Conservation (phyloP, 2,797 vertebrate species). For the Balearica regulorum region DNA sequence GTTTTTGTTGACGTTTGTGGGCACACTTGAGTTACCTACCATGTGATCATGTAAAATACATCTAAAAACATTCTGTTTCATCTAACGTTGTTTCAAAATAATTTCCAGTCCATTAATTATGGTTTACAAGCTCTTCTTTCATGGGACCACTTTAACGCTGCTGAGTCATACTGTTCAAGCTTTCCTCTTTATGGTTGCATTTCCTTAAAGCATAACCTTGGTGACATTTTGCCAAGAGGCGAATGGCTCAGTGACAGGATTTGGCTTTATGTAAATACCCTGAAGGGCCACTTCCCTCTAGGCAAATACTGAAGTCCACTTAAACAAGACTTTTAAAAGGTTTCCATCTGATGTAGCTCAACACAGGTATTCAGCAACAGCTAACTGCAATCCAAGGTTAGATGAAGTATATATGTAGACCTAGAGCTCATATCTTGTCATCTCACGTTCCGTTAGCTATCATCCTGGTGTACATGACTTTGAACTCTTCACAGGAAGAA, state of each 20-base stretch:
- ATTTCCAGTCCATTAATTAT: slow-evolving; percentile 22
- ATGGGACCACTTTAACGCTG: background rate
- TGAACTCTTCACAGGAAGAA: background rate
- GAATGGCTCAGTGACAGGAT: background rate
- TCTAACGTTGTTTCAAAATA: background rate
- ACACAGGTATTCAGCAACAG: background rate
- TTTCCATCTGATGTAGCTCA: background rate
- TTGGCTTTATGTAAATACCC: background rate
- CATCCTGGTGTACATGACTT: background rate
- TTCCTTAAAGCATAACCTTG: background rate
- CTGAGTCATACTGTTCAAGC: background rate
- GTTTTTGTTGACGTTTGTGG: background rate
- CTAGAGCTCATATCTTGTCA: background rate
- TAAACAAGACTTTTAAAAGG: background rate
- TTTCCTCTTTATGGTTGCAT: background rate
- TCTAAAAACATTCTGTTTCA: background rate
- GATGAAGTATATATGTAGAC: background rate
- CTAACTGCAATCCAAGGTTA: background rate
- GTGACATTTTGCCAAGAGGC: background rate
- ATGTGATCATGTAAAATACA: background rate
- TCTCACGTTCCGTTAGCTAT: background rate
- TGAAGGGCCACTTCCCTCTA: background rate
- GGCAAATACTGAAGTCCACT: background rate
- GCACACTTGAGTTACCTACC: background rate
- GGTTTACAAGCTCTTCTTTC: background rate